Evolutionary conservation across 2,113 vertebrate genomes (phyloP).

Genomic region (Psilopogon haemacephalus): DNA sequence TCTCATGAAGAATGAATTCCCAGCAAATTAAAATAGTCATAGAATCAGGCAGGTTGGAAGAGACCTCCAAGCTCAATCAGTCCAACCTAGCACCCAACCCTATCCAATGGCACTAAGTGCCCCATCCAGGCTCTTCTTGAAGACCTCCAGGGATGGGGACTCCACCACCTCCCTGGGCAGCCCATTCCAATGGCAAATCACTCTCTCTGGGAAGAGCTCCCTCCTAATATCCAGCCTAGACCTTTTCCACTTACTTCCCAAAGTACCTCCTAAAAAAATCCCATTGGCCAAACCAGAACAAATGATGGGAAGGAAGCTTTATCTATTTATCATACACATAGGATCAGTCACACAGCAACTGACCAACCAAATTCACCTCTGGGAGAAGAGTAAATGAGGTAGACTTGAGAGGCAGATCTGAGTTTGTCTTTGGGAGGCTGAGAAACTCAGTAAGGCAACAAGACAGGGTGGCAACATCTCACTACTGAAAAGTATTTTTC

Average conservation of each 20-base stretch:
- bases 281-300: background rate
- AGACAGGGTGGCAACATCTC: background rate
- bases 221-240: no score
- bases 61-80: no score
- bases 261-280: background rate
- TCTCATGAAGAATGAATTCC: background rate
- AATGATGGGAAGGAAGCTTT: background rate
- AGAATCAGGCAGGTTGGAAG: no score
- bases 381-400: background rate
- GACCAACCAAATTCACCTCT: background rate
- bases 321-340: background rate
- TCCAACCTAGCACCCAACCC: no score
- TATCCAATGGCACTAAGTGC: no score
- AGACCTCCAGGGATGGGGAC: no score
- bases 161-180: no score
- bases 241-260: background rate
- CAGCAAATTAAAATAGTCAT: background rate
- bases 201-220: no score
- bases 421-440: background rate
- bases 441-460: background rate
- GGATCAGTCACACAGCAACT: background rate
- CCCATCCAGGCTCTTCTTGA: no score
- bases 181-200: no score
- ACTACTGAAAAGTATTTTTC: background rate
- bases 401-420: background rate